Conservation (phyloP, 2,888 invertebrate genomes). For the Meloe dianella region DNA sequence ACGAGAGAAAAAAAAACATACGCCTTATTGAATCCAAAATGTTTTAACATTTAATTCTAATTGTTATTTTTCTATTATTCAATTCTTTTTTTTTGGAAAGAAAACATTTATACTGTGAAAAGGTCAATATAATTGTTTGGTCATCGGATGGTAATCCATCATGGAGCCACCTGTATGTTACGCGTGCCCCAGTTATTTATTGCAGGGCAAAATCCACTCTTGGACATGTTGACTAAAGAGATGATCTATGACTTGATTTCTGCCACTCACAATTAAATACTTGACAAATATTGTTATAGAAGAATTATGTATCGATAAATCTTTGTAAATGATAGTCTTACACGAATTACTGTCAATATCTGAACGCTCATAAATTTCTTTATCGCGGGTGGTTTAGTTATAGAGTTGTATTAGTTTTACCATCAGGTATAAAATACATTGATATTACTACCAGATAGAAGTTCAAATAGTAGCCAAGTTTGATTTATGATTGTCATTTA, state of each 20-base stretch:
- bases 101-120: conserved; percentile 40
- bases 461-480: background rate
- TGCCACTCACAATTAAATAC: conserved; percentile 55
- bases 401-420: background rate
- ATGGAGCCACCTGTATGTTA: conserved; percentile 55
- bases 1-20: no score
- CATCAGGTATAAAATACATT: background rate
- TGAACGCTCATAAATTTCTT: conserved; percentile 53
- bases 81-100: background rate
- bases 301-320: conserved; percentile 60
- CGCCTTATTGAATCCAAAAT: background rate
- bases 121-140: conserved; percentile 56
- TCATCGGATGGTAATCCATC: conserved; percentile 56
- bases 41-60: background rate
- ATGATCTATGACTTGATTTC: conserved; percentile 58
- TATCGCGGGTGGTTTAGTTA: background rate
- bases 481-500: background rate
- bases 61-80: no score
- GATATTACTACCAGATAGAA: background rate
- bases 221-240: conserved; percentile 57
- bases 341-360: conserved; percentile 57
- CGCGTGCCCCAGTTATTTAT: conserved; percentile 52
- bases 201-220: conserved; percentile 51
- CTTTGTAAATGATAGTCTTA: conserved; percentile 55
- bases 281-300: conserved; percentile 58